phyloP scores from a whole-genome alignment of 2,888 invertebrate species.

The Ariolimax columbianus region DNA sequence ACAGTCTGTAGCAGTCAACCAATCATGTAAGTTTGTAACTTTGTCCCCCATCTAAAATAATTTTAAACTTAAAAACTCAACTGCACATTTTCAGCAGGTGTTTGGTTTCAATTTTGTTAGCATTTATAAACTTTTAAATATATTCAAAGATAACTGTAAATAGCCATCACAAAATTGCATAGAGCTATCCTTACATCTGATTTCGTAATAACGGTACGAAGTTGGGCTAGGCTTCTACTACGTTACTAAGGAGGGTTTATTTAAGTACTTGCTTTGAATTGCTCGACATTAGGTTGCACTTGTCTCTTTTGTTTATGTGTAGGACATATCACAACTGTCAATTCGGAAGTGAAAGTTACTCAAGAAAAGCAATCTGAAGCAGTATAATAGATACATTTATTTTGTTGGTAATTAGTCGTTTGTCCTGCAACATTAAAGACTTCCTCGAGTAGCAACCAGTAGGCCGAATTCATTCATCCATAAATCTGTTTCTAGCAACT shows the following conservation, averaged over 20 bases:
- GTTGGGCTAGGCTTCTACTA: neutral
- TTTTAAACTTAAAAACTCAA: too few relatives aligned
- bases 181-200: too few relatives aligned
- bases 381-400: neutral
- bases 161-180: too few relatives aligned
- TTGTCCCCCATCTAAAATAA: too few relatives aligned
- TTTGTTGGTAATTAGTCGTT: neutral
- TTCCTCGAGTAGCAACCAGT: neutral
- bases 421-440: neutral
- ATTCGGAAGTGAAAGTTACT: neutral
- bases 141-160: too few relatives aligned
- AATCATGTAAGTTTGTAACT: too few relatives aligned
- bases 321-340: constrained; percentile 6
- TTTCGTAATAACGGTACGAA: too few relatives aligned
- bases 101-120: too few relatives aligned
- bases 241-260: neutral
- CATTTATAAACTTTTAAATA: too few relatives aligned
- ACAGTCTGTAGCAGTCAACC: too few relatives aligned
- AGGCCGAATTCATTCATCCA: neutral
- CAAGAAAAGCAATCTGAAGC: neutral
- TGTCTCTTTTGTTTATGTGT: constrained; percentile 32
- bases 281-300: constrained; percentile 34
- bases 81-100: too few relatives aligned
- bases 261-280: constrained; percentile 21
- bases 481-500: neutral